Base-by-base conservation (phyloP, 1,140 invertebrate species). In the Drosophila tani region DNA sequence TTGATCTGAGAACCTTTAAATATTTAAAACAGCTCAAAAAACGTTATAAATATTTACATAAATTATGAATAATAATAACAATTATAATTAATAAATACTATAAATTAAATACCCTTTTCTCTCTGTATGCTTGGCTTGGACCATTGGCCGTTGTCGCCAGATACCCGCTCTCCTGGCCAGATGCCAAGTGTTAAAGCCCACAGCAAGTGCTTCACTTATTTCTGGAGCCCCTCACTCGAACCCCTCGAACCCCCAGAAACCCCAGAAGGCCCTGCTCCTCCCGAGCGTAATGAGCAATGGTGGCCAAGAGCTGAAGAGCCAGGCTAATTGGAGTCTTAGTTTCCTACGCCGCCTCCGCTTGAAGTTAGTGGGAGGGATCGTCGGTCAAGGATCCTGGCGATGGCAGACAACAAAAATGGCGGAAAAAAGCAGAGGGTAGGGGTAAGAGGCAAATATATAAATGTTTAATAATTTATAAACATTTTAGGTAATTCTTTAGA, bases 101-200 rank as follows among this genome's bases (percentile, higher is more conserved):
- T 17, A 19, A 11, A n/a, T 5, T 21, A 0, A 11, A 9, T 15
- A 1, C 0, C 8, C 12, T 41, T 49, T 32, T 41, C 24, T 24
- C 27, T n/a, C n/a, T 21, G 17, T 38, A 15, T 49, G 32, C 15
- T 21, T 49, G 5, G n/a, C 29, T 32, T 59, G 65, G 64, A 67
- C 43, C 41, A 57, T 32, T 53, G 67, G 19, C n/a, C 50, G 69
- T 66, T 84, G 82, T 85, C 78, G 84, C 78, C 81, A 85, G 82
- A 81, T 83, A 82, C 83, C 59, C 82, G 75, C 65, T 64, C 24
- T 64, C 60, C 57, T 83, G 66, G 59, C 60, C 76, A 71, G 32
- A 81, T 63, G 82, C 66, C 77, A 83, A 83, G 68, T 88, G 84
- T 88, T 83, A 81, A 84, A 56, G 77, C 84, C 82, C 64, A 73